Percentiles rank a stretch among this genome's conserved stretches.
These are phyloP conservation scores for Oxygymnocypris stewartii DNA, from an alignment of 2,113 vertebrate genomes.

Conservation along the genomic window DNA sequence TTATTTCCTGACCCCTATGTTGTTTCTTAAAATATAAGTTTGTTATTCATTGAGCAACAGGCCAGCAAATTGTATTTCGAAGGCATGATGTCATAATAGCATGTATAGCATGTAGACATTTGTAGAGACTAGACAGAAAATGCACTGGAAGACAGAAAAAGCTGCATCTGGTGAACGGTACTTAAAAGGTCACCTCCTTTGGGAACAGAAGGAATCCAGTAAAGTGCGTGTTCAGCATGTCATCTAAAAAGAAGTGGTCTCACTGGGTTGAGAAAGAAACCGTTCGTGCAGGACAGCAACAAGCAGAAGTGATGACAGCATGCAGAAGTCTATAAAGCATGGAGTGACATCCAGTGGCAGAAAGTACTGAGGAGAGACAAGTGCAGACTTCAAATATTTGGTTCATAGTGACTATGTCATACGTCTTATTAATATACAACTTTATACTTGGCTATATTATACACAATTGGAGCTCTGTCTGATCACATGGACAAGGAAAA, in stretches of 20 bases:
- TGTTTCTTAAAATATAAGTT: neutral
- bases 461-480: neutral
- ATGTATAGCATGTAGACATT: neutral
- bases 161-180: neutral
- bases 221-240: conserved; percentile 18
- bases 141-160: neutral
- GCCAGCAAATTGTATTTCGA: neutral
- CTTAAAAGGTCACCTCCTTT: conserved; percentile 19
- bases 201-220: conserved; percentile 7
- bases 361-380: conserved; percentile 6
- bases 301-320: conserved; percentile 17
- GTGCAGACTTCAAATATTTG: neutral
- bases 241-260: conserved; percentile 14
- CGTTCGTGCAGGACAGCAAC: conserved; percentile 9
- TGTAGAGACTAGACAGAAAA: neutral
- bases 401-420: neutral
- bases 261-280: neutral
- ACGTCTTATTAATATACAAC: neutral
- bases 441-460: neutral
- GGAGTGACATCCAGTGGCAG: conserved; percentile 40
- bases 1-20: neutral
- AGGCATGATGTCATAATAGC: neutral
- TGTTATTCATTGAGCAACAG: neutral
- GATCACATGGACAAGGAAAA: neutral
- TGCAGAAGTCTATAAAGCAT: conserved; percentile 23